Evolutionary conservation across 2,113 vertebrate species (phyloP), one percentile per base, ranked within the genome.

Genomic region (Onychorhynchus coronatus): DNA sequence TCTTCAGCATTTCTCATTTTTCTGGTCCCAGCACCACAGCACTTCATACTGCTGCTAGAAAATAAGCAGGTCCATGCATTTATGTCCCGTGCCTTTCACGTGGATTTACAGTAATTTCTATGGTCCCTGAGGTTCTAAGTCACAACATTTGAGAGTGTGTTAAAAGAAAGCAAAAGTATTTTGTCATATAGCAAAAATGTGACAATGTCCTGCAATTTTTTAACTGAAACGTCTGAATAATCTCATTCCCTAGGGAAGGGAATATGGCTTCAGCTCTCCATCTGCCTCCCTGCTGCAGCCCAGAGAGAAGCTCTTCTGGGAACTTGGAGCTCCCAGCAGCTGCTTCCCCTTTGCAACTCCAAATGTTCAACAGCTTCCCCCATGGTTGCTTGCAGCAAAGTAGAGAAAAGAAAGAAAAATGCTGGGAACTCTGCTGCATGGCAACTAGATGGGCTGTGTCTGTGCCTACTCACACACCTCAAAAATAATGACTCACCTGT

Each of bases 301-400:
- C 75, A 82, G 41, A 90, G 21, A 78, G 46, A 72, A 62, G 46
- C 41, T 92, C 95, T 88, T 82, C 85, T 93, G 90, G 90, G 95
- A 95, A 59, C 44, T 8, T 49, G n/a, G 22, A 79, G 44, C 49
- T 56, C 88, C 66, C 41, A n/a, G 72, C 92, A 96, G 78, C 94
- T 96, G 95, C 82, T 85, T 85, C 68, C 82, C 71, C 67, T 93
- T 80, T 65, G 52, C 88, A 81, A 50, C 42, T 68, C 89, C 88
- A 94, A 91, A 91, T 93, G 90, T 85, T 93, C 85, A 72, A 41
- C 85, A 61, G 71, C 66, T 91, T 94, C 25, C 37, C 66, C 27
- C 5, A 13, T 12, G 12, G 37, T 27, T 71, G 58, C 61, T 77
- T 35, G 22, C 74, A 61, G 56, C 15, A 47, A 33, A 91, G 66